Conservation (phyloP, 2,888 invertebrate species). For the Dexiosoma caninum region DNA sequence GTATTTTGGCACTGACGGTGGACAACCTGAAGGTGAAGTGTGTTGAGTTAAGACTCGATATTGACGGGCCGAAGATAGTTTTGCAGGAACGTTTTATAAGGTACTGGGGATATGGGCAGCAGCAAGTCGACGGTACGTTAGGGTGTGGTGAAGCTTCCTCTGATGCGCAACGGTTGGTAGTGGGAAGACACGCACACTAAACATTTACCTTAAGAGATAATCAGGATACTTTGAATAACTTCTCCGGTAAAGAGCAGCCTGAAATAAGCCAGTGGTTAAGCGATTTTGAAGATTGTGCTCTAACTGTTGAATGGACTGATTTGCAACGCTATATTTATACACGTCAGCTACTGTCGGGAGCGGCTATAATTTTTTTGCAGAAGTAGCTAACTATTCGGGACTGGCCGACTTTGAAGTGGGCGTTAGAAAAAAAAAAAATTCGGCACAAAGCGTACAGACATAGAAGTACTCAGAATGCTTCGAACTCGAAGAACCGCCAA, state of each 20-base stretch:
- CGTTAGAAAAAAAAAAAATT: slow-evolving; percentile 37
- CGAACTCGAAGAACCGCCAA: no score
- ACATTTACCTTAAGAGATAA: not conserved
- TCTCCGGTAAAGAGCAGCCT: slow-evolving; percentile 14
- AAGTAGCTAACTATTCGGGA: no score
- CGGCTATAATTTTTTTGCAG: no score
- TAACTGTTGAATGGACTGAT: slow-evolving; percentile 37
- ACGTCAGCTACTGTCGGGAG: slow-evolving; percentile 41
- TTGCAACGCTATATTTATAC: slow-evolving; percentile 52
- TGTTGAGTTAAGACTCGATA: no score
- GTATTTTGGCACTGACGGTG: no score
- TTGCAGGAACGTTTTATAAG: not conserved
- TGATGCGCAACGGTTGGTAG: no score
- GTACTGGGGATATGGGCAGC: not conserved
- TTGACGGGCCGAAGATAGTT: no score
- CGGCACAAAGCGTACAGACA: slow-evolving; percentile 19
- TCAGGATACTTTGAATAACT: slow-evolving; percentile 7
- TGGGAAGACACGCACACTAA: not conserved
- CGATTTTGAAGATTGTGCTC: slow-evolving; percentile 37
- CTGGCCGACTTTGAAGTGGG: slow-evolving; percentile 20
- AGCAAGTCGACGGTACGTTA: not conserved
- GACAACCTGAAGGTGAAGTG: no score
- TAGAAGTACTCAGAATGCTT: slow-evolving; percentile 43
- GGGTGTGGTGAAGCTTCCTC: not conserved
- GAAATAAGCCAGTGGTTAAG: not conserved